These are phyloP conservation scores for Sebastes diaconus DNA, from an alignment of 2,797 vertebrate genomes.

Conservation along the genomic window DNA sequence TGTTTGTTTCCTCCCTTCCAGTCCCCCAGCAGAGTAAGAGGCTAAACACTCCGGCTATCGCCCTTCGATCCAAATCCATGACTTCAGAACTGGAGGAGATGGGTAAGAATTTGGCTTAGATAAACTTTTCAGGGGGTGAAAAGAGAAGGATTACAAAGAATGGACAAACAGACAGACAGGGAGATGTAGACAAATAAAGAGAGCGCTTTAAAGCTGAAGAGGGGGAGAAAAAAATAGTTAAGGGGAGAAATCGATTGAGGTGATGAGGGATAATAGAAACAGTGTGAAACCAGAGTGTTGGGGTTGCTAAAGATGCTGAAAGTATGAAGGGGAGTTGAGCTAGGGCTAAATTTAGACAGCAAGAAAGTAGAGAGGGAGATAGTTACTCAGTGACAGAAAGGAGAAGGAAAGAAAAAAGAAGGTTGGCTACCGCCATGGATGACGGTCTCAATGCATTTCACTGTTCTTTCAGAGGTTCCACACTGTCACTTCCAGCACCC, in stretches of 20 bases:
- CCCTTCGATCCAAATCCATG: constrained; percentile 95
- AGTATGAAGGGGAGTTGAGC: constrained; percentile 50
- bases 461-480: constrained; percentile 87
- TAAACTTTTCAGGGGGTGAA: not conserved
- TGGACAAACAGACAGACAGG: not conserved
- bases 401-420: constrained; percentile 11
- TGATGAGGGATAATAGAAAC: constrained; percentile 52
- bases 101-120: constrained; percentile 82
- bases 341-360: constrained; percentile 57
- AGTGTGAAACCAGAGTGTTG: constrained; percentile 48
- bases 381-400: constrained; percentile 35
- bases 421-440: constrained; percentile 53
- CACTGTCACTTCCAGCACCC: constrained; percentile 85
- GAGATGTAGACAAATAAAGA: constrained; percentile 5
- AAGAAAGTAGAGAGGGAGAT: constrained; percentile 34
- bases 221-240: not conserved
- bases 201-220: not conserved
- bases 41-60: constrained; percentile 90
- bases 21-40: constrained; percentile 92
- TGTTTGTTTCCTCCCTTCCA: constrained; percentile 29
- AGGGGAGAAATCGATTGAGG: constrained; percentile 27
- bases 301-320: constrained; percentile 54
- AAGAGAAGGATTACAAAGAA: not conserved
- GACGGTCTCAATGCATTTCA: constrained; percentile 82
- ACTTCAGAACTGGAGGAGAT: constrained; percentile 96